Base-by-base conservation (phyloP, 2,888 invertebrate genomes). In the Strigamia maritima region DNA sequence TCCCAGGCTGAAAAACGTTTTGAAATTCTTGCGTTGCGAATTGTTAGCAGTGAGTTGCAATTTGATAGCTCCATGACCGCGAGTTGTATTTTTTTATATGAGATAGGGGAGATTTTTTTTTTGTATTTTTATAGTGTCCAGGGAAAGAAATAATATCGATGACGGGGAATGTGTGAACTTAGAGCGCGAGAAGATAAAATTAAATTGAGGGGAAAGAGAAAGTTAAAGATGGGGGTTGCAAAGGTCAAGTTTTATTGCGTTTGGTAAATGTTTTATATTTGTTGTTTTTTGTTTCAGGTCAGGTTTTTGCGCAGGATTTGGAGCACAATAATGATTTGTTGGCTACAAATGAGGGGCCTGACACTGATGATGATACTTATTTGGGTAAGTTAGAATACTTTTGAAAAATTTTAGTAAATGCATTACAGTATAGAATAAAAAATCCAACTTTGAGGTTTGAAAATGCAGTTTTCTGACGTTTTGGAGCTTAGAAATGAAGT, bases 281-380 rank as follows among this genome's bases (percentile, higher is more conserved):
- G 40, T 40, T 40, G n/a, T 38, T 49, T 4, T 49, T 54, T 75
- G 16, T 60, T 60, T 65, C 14, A 96, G 96, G 96, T 86, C 94
- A 94, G 88, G 89, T 93, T 80, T 92, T 91, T 86, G 92, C 93
- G 40, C 92, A 92, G 85, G 90, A 91, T 83, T 87, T 92, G 81
- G 90, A 90, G 83, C 89, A 89, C 79, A 89, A 91, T 83, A 91
- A 91, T 70, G 91, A 90, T 80, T 90, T 94, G 77, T 89, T 92
- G 83, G 90, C 91, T 35, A 97, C 97, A 1, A 89, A 90, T 77
- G 97, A 97, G 87, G 94, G 94, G 19, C 90, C 91, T 31, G 89
- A 91, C 10, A 88, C 87, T 74, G 92, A 94, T 83, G 97, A 97
- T 85, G 94, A 97, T 87, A 94, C 94, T 44, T 97, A 97, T 86